phyloP scores from a whole-genome alignment of 2,113 vertebrate genomes.

The Halcyon malimbica region DNA sequence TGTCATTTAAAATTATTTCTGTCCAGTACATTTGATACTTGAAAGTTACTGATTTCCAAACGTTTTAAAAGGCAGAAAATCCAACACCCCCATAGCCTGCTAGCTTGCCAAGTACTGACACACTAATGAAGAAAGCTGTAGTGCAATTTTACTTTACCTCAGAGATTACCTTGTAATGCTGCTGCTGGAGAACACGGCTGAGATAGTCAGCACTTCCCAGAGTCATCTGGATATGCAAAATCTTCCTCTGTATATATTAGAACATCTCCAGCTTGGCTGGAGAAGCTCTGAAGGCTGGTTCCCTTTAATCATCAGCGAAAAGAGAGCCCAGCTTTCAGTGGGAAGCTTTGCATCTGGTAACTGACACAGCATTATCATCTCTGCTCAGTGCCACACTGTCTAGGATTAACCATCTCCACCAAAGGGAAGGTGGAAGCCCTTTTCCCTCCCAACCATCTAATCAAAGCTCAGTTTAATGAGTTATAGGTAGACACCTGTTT shows the following conservation, averaged over 20 bases:
- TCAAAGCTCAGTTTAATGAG: background rate
- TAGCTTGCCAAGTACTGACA: background rate
- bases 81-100: fast-evolving
- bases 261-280: background rate
- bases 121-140: background rate
- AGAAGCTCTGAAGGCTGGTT: background rate
- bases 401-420: background rate
- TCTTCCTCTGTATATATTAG: background rate
- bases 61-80: background rate
- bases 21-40: background rate
- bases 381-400: background rate
- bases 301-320: background rate
- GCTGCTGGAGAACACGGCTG: background rate
- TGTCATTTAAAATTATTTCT: background rate
- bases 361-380: background rate
- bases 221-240: background rate
- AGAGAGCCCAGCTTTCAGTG: background rate
- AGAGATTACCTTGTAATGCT: background rate
- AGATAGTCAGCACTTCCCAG: background rate
- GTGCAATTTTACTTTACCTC: background rate
- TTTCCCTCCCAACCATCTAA: background rate
- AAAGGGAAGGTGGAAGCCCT: background rate
- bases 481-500: background rate
- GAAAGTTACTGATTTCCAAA: slow-evolving; percentile 1
- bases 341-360: background rate